A percentile compares a stretch with the other conserved stretches of the same genome.
Conservation (phyloP, 2,888 invertebrate species). For the Ochropleura leucogaster region DNA sequence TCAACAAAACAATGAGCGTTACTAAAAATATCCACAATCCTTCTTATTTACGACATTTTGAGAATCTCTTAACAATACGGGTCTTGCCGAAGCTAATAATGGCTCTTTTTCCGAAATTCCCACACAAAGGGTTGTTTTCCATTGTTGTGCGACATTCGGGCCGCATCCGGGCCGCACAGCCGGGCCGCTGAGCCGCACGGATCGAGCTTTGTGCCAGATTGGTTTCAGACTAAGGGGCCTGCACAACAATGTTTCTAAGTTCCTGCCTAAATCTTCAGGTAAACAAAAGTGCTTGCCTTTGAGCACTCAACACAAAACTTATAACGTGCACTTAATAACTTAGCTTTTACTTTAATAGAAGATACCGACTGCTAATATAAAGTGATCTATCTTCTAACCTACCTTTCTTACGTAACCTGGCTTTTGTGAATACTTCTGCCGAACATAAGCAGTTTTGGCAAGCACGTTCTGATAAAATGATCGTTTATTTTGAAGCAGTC, state of each 20-base stretch:
- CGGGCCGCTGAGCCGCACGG: slow-evolving; percentile 10
- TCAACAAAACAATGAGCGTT: slow-evolving; percentile 38
- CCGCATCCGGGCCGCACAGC: neutral
- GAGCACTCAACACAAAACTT: neutral
- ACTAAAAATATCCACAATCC: slow-evolving; percentile 20
- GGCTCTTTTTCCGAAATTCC: slow-evolving; percentile 42
- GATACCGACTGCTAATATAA: too few relatives aligned
- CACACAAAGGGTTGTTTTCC: slow-evolving; percentile 49
- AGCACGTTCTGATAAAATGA: neutral
- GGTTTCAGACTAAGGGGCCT: neutral
- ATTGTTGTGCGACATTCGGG: slow-evolving; percentile 53
- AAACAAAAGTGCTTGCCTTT: neutral
- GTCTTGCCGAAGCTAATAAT: slow-evolving; percentile 46
- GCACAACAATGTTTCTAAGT: neutral
- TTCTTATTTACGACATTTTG: slow-evolving; percentile 23
- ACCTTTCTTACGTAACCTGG: neutral
- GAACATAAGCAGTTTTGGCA: neutral
- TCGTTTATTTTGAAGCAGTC: neutral
- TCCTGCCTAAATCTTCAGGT: neutral
- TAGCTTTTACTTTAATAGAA: too few relatives aligned
- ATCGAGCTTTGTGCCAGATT: slow-evolving; percentile 16
- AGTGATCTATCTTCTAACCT: neutral
- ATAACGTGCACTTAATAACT: neutral
- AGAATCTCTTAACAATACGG: slow-evolving; percentile 50
- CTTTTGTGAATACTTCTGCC: neutral